A percentile compares a stretch with the other conserved stretches of the same genome.
These are phyloP conservation scores for Lithophane semibrunnea DNA, from an alignment of 2,888 invertebrate species.

Conservation along the genomic window DNA sequence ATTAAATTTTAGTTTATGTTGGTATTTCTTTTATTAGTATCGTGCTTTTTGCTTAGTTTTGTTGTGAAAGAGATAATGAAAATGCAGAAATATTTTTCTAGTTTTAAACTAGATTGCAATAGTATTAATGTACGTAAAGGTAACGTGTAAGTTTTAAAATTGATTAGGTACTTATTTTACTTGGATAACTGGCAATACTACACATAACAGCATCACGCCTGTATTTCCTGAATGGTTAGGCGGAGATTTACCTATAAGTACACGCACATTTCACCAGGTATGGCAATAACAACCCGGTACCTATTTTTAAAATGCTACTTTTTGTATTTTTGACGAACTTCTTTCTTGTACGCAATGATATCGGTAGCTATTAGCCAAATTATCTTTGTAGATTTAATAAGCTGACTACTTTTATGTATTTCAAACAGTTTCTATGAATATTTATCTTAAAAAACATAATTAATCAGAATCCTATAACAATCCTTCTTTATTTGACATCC, in stretches of 20 bases:
- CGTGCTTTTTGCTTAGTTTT: neutral
- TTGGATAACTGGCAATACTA: too few species aligned
- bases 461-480: neutral
- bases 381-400: too few species aligned
- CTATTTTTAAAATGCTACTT: neutral
- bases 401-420: too few species aligned
- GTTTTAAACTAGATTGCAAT: neutral
- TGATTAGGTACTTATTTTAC: neutral
- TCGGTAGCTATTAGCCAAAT: too few species aligned
- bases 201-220: too few species aligned
- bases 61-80: neutral
- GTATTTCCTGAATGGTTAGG: too few species aligned
- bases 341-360: too few species aligned
- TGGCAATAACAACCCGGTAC: neutral
- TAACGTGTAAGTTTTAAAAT: neutral
- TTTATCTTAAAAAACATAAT: too few species aligned
- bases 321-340: neutral
- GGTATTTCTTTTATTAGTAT: slow-evolving; percentile 8
- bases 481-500: neutral
- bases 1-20: slow-evolving; percentile 8
- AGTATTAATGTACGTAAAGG: neutral
- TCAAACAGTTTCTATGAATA: too few species aligned
- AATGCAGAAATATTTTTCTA: neutral
- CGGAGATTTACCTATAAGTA: too few species aligned
- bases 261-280: too few species aligned